Evolutionary conservation across 2,888 invertebrate species (phyloP), one percentile per base, ranked within the genome.

Genomic region (Aphodius sticticus): DNA sequence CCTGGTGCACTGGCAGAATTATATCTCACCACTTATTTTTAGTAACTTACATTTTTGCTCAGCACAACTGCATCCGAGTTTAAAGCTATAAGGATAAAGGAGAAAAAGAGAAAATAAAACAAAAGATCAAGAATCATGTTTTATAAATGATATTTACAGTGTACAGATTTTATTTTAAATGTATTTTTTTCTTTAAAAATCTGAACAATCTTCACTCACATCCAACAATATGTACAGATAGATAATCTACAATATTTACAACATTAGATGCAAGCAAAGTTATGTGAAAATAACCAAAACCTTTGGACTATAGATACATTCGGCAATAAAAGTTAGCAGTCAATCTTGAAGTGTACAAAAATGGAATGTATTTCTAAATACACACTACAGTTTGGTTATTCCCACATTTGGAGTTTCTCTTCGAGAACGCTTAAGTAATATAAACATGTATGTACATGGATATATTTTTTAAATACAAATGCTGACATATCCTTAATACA

Each of bases 231-330:
- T 81, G 79, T 82, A 83, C 81, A 80, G 76, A 78, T 71, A 74
- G 70, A 16, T 78, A 81, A 53, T 79, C 78, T 82, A 81, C 80
- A 81, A 76, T 72, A 80, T 74, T 82, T 82, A 81, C 82, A 83
- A 79, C 79, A 82, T 82, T 81, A 78, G 80, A 83, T 74, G 37
- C 74, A 36, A 37, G 74, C 74, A 79, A 81, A 78, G 76, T 71
- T 26, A 83, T 85, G 86, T 82, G 88, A 88, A 88, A 88, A 88
- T 87, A 88, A 88, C 87, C 88, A 87, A 87, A 85, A 26, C 78
- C 79, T 82, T 78, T 77, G 12, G 12, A 26, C 16, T 71, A 74
- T 74, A 79, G 69, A 35, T 16, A 69, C 37, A 77, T 76, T 79
- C 36, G 76, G 53, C 77, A 78, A 74, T 37, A 36, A 74, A 35